Evolutionary conservation across 2,888 invertebrate genomes (phyloP), one percentile per base, ranked within the genome.

Genomic region (Amiota minor): DNA sequence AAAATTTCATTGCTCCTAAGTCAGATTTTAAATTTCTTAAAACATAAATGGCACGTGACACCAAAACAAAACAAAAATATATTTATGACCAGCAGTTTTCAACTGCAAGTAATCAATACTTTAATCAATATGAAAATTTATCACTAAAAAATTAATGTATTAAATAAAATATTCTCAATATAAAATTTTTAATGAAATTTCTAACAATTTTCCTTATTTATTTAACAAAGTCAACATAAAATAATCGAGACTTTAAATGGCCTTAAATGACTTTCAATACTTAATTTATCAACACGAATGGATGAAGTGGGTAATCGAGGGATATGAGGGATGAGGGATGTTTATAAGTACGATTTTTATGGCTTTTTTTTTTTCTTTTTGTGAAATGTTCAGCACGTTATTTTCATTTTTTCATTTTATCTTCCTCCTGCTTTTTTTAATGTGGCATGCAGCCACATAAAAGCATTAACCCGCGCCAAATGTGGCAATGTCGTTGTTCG

Each of bases 351-450:
- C 74, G 61, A 59, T 78, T 76, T 78, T 83, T 78, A 83, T 76
- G 82, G 75, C 77, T 47, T 65, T 35, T 75, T 71, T 85, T 83
- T n/a, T n/a, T n/a, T n/a, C n/a, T n/a, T n/a, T n/a, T n/a, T n/a
- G n/a, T n/a, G n/a, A 85, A 83, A 77, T 78, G 83, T 75, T 68
- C 72, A 71, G 62, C 75, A 70, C 16, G 4, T 47, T 67, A 55
- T 50, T 72, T 70, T 75, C 71, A 61, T 61, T 62, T 62, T 53
- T 75, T 78, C 78, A 75, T 56, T 69, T 18, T 55, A 49, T 45
- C 46, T 12, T 16, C 55, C 45, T 35, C 14, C 3, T 65, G 16
- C 11, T 65, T 65, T 65, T 65, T 65, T 65, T 47, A 20, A 47
- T 65, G 47, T 14, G 53, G 65, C 65, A 18, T 65, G 65, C 47